Evolutionary conservation across 2,888 invertebrate genomes (phyloP), one percentile per base, ranked within the genome.

Genomic region (Phortica magna): DNA sequence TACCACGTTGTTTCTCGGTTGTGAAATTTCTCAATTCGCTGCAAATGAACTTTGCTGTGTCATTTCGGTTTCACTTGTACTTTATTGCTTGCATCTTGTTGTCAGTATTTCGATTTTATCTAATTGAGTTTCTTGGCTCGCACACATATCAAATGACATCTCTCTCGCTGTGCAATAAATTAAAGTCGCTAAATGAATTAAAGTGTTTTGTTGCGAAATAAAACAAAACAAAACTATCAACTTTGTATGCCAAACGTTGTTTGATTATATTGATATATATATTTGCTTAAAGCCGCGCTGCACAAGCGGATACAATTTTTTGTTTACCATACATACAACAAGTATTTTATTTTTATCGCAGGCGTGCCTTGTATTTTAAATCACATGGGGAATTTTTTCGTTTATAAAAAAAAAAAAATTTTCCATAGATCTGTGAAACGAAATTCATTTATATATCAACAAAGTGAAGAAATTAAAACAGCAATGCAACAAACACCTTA

Each of bases 61-160:
- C 48, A 48, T 48, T 48, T 48, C 14, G 2, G 48, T 48, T 14
- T 48, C 48, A 12, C 14, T 2, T 6, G 48, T 48, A 48, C 4
- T 48, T 48, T 2, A 9, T 48, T 48, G 59, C n/a, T n/a, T 17
- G 7, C n/a, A 59, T 59, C 59, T 7, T n/a, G 59, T 14, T 59
- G 59, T 59, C 59, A 59, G 17, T 59, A 59, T 59, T 59, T 59
- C 59, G n/a, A n/a, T 5, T 19, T 59, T 7, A 3, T 59, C 59
- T 59, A 59, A 59, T 19, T 59, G 59, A n/a, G 59, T 19, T 59
- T n/a, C 7, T 59, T 59, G 59, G 59, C 59, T 12, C n/a, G 17
- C n/a, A n/a, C 19, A 59, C 59, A 17, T 14, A 59, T 59, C 17
- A 59, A 59, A 59, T 59, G 59, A 59, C 59, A 59, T 59, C n/a